These are phyloP conservation scores for Vireo altiloquus DNA, from an alignment of 2,113 vertebrate genomes.

Conservation along the genomic window DNA sequence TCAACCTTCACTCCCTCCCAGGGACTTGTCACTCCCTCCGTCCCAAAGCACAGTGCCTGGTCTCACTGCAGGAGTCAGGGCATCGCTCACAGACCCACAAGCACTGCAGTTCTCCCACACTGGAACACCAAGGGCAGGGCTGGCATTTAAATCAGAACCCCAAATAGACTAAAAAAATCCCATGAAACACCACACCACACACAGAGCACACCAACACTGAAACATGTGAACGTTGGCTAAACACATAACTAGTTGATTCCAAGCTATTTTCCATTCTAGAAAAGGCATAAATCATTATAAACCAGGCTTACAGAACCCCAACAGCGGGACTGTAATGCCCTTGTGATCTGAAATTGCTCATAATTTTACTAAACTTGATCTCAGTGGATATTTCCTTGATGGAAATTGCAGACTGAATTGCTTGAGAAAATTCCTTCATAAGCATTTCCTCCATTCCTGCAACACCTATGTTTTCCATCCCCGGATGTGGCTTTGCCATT, in stretches of 20 bases:
- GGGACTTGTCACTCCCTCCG: neutral
- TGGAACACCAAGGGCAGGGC: neutral
- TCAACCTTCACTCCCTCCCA: neutral
- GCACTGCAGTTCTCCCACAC: neutral
- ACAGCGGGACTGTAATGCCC: neutral
- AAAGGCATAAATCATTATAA: neutral
- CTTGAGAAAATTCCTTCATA: neutral
- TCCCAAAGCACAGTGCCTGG: neutral
- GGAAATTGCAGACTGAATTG: neutral
- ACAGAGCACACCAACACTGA: neutral
- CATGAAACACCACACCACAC: neutral
- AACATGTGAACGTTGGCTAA: neutral
- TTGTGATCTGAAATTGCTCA: neutral
- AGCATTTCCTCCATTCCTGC: slow-evolving; percentile 6
- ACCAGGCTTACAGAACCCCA: neutral
- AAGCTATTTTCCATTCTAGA: neutral
- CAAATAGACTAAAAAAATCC: neutral
- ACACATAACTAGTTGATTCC: neutral
- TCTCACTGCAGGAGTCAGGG: neutral
- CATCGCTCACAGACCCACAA: neutral
- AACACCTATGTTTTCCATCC: neutral
- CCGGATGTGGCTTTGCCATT: neutral
- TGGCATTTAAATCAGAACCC: neutral
- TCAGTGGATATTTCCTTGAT: neutral
- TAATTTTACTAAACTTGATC: neutral